Percentiles rank a stretch among this genome's conserved stretches.
These are phyloP conservation scores for Gerris lacustris DNA, from an alignment of 2,888 invertebrate genomes.

Conservation along the genomic window DNA sequence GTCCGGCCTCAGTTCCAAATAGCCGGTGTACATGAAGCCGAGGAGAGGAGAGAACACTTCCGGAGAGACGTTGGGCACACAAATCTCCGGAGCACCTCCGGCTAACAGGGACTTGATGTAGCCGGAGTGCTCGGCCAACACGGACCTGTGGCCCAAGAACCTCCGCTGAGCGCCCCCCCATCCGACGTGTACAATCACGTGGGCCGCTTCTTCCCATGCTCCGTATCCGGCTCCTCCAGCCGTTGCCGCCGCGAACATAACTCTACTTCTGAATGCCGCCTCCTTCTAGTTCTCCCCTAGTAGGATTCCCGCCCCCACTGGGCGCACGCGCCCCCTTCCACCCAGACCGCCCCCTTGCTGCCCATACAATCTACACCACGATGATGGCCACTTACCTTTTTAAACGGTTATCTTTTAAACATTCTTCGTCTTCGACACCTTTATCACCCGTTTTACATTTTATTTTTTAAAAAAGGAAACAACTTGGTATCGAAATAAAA, in stretches of 20 bases:
- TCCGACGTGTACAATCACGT: slow-evolving; percentile 32
- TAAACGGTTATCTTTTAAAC: no score
- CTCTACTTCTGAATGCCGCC: slow-evolving; percentile 18
- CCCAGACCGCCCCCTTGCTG: slow-evolving; percentile 16
- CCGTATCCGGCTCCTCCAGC: slow-evolving; percentile 36
- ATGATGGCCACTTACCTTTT: no score
- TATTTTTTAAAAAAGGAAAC: no score
- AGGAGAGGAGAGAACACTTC: slow-evolving; percentile 51
- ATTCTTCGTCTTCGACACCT: no score
- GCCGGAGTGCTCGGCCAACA: slow-evolving; percentile 56
- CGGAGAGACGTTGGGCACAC: slow-evolving; percentile 31
- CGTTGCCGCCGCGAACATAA: slow-evolving; percentile 21
- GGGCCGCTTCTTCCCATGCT: slow-evolving; percentile 36
- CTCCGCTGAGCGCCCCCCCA: slow-evolving; percentile 35
- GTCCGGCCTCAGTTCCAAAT: slow-evolving; percentile 52
- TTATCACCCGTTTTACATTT: no score
- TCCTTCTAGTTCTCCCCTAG: slow-evolving; percentile 17
- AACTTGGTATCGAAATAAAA: no score
- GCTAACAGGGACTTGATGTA: slow-evolving; percentile 54
- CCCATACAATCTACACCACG: no score
- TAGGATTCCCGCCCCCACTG: slow-evolving; percentile 13
- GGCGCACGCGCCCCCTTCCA: slow-evolving; percentile 20
- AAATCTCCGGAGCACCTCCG: slow-evolving; percentile 36
- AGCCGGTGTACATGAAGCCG: slow-evolving; percentile 64
- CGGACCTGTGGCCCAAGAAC: slow-evolving; percentile 54